phyloP scores from a whole-genome alignment of 2,113 vertebrate genomes.

The Oceanodroma tethys region DNA sequence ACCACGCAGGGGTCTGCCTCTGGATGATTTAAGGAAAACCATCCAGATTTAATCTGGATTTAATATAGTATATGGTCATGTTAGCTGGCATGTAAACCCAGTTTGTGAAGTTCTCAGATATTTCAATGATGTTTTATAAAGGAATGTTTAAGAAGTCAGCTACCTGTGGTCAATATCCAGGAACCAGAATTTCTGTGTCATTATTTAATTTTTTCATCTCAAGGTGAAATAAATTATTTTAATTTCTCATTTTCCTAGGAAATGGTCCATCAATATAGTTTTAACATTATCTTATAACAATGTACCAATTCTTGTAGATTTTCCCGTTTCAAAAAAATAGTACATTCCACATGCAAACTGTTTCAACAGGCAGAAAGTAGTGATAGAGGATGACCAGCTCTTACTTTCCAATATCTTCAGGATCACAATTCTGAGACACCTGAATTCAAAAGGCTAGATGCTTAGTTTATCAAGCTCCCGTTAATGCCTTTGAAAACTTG shows the following conservation, averaged over 20 bases:
- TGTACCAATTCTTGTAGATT: not conserved
- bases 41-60: not conserved
- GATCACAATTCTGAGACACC: not conserved
- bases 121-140: not conserved
- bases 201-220: not conserved
- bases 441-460: not conserved
- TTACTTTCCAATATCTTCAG: not conserved
- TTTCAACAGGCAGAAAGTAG: not conserved
- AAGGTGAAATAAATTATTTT: not conserved
- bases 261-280: not conserved
- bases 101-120: not conserved
- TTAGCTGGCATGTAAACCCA: not conserved
- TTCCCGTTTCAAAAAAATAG: not conserved
- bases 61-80: not conserved
- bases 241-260: not conserved
- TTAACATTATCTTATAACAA: not conserved
- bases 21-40: not conserved
- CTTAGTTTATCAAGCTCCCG: not conserved
- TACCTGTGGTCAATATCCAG: not conserved
- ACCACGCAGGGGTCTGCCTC: not conserved
- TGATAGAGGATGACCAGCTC: not conserved
- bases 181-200: not conserved
- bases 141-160: not conserved
- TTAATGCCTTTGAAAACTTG: not conserved
- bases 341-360: not conserved